Conservation (phyloP, 2,888 invertebrate species). For the Microctonus brassicae region DNA sequence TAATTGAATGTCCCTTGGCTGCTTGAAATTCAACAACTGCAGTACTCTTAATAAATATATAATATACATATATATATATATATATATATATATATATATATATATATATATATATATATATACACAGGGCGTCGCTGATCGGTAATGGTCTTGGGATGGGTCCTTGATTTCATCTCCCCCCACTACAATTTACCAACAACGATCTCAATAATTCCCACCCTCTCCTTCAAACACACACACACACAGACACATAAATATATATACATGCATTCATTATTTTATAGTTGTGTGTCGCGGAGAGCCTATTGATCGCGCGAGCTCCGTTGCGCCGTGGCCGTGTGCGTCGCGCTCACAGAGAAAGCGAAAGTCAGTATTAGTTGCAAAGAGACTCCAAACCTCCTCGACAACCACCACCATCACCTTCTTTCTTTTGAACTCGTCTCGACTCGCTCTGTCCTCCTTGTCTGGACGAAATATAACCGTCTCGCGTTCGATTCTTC, state of each 20-base stretch:
- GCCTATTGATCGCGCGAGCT: slow-evolving; percentile 64
- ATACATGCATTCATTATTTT: slow-evolving; percentile 40
- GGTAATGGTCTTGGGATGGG: slow-evolving; percentile 44
- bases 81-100: not conserved
- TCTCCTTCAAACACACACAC: slow-evolving; percentile 37
- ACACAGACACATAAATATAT: slow-evolving; percentile 30
- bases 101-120: no score
- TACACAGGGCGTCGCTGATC: slow-evolving; percentile 43
- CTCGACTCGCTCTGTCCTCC: slow-evolving; percentile 47
- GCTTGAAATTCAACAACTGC: not conserved
- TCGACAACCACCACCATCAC: slow-evolving; percentile 37
- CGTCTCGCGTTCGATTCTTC: slow-evolving; percentile 22
- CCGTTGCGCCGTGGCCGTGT: slow-evolving; percentile 50
- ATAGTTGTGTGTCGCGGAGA: slow-evolving; percentile 46
- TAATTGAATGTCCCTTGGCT: slow-evolving; percentile 7
- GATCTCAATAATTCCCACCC: slow-evolving; percentile 55
- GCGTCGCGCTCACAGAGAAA: slow-evolving; percentile 60
- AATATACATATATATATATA: no score
- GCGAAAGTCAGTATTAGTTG: slow-evolving; percentile 61
- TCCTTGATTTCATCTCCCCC: slow-evolving; percentile 40
- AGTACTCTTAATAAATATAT: no score
- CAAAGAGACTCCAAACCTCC: not conserved
- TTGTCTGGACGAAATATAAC: slow-evolving; percentile 15
- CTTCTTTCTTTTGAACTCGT: slow-evolving; percentile 55
- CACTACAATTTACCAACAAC: slow-evolving; percentile 23